phyloP scores from a whole-genome alignment of 2,888 invertebrate genomes.

The Marronus borbonicus region DNA sequence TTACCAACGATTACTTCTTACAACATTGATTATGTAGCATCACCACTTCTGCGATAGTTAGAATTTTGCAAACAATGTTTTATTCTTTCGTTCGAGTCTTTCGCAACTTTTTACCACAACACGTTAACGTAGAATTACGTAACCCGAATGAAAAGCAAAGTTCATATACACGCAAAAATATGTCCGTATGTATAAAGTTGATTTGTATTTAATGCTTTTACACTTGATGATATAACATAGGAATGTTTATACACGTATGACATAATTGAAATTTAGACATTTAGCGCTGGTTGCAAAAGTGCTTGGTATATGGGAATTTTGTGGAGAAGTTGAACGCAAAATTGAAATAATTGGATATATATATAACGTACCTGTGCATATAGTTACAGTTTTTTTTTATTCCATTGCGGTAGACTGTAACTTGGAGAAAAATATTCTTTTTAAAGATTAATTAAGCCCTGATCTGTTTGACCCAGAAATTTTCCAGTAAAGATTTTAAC shows the following conservation, averaged over 20 bases:
- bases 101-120: background rate
- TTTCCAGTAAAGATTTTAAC: background rate
- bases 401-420: too few species aligned
- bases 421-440: too few species aligned
- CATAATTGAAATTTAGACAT: conserved; percentile 1
- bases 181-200: background rate
- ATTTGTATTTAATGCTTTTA: background rate
- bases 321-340: too few species aligned
- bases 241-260: background rate
- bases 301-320: too few species aligned
- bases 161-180: background rate
- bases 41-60: too few species aligned
- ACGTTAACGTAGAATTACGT: background rate
- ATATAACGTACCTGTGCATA: too few species aligned
- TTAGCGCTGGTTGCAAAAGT: background rate
- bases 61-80: background rate
- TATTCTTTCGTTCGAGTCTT: background rate
- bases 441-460: too few species aligned
- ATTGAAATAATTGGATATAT: too few species aligned
- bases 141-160: background rate
- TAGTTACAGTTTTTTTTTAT: too few species aligned
- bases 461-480: too few species aligned
- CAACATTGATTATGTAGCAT: too few species aligned
- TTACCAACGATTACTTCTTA: too few species aligned
- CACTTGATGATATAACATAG: background rate